phyloP scores from a whole-genome alignment of 2,113 vertebrate genomes.

The Toxostoma redivivum region DNA sequence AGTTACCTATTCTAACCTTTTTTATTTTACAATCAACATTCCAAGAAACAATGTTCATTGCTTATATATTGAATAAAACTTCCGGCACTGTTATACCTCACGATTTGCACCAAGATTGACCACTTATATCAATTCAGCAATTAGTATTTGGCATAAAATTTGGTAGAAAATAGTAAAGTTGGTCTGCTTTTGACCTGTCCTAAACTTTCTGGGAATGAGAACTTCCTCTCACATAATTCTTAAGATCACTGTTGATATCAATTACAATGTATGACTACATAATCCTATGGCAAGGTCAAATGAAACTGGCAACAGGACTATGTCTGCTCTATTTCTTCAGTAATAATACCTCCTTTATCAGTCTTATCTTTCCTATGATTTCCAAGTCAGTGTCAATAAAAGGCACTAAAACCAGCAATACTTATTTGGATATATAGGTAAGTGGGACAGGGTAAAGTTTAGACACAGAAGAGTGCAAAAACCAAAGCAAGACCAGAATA shows the following conservation, averaged over 20 bases:
- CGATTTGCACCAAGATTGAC: background rate
- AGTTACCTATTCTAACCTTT: background rate
- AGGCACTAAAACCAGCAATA: background rate
- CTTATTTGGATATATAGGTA: background rate
- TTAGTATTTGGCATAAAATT: background rate
- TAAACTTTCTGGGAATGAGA: background rate
- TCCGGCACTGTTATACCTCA: background rate
- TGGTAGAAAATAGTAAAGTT: background rate
- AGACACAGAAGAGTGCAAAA: background rate
- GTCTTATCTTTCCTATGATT: background rate
- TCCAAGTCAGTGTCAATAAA: background rate
- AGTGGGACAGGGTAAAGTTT: background rate
- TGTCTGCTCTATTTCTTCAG: background rate
- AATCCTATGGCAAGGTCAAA: background rate
- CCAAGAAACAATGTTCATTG: background rate
- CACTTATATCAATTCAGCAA: background rate
- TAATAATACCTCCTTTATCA: background rate
- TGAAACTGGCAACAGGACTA: background rate
- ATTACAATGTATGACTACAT: background rate
- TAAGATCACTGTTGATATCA: background rate
- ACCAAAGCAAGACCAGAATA: background rate
- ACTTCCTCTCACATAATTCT: background rate
- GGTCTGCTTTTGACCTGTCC: background rate
- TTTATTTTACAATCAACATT: background rate
- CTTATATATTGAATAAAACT: background rate